These are phyloP conservation scores for Clarias platycephalus DNA, from an alignment of 2,797 vertebrate species.

Conservation along the genomic window DNA sequence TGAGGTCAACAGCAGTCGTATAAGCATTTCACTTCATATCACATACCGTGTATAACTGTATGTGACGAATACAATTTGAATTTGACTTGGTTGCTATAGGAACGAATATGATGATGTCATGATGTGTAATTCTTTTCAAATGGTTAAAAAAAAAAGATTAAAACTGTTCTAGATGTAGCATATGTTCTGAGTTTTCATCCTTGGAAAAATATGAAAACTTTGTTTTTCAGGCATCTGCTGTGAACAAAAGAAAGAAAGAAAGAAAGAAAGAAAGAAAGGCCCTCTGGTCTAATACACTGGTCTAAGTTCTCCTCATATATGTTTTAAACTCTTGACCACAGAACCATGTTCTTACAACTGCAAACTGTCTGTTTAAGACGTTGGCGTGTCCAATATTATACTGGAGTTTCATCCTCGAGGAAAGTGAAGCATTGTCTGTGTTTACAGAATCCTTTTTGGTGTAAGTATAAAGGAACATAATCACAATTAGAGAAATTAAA, in stretches of 20 bases:
- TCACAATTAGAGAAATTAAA: conserved; percentile 24
- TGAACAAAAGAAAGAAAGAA: neutral
- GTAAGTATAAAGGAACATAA: neutral
- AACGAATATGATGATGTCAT: neutral
- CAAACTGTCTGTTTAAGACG: too few relatives aligned
- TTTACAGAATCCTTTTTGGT: conserved; percentile 11
- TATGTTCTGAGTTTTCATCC: neutral
- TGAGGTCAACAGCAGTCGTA: too few relatives aligned
- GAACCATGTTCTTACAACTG: neutral
- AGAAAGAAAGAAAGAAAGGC: neutral
- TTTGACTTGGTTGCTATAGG: neutral
- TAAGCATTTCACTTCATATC: too few relatives aligned
- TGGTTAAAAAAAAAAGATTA: neutral
- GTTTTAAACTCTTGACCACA: neutral
- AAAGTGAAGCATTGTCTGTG: neutral
- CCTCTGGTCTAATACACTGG: too few relatives aligned
- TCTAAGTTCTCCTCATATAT: neutral
- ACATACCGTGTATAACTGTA: too few relatives aligned
- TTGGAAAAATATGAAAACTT: too few relatives aligned
- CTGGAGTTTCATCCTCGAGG: neutral
- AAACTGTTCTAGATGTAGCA: neutral
- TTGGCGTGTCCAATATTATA: neutral
- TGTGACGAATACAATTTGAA: neutral
- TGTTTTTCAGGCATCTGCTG: neutral
- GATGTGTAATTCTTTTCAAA: neutral